phyloP scores from a whole-genome alignment of 2,113 vertebrate species.

The Indri indri region DNA sequence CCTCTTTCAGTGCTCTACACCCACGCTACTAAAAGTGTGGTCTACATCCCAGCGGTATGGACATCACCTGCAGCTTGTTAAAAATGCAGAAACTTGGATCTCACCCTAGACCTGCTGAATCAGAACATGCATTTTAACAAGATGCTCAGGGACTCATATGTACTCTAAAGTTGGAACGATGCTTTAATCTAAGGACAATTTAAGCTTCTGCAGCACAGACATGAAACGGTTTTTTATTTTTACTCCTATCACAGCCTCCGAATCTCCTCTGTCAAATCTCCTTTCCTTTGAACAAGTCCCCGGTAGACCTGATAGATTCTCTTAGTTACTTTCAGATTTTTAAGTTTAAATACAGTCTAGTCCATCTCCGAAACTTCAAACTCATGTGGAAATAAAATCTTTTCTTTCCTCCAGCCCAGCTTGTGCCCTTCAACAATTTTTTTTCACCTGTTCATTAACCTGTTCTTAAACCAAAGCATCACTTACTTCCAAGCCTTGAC shows the following conservation, averaged over 20 bases:
- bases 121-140: constrained; percentile 25
- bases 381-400: neutral
- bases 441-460: neutral
- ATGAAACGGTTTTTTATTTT: neutral
- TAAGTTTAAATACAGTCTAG: neutral
- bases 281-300: neutral
- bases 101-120: neutral
- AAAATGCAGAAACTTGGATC: neutral
- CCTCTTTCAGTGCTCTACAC: neutral
- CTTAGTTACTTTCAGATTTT: constrained; percentile 23
- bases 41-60: neutral
- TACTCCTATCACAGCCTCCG: neutral
- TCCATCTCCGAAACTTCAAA: constrained; percentile 22
- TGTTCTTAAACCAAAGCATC: neutral
- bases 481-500: neutral
- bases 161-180: neutral
- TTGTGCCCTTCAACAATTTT: neutral
- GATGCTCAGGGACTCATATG: neutral
- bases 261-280: neutral
- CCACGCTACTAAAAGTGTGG: neutral
- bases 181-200: neutral
- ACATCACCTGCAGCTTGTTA: neutral
- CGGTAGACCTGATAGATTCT: neutral
- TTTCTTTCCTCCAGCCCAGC: neutral
- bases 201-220: neutral